Base-by-base conservation (phyloP, 2,113 vertebrate species). In the Lepidothrix coronata region DNA sequence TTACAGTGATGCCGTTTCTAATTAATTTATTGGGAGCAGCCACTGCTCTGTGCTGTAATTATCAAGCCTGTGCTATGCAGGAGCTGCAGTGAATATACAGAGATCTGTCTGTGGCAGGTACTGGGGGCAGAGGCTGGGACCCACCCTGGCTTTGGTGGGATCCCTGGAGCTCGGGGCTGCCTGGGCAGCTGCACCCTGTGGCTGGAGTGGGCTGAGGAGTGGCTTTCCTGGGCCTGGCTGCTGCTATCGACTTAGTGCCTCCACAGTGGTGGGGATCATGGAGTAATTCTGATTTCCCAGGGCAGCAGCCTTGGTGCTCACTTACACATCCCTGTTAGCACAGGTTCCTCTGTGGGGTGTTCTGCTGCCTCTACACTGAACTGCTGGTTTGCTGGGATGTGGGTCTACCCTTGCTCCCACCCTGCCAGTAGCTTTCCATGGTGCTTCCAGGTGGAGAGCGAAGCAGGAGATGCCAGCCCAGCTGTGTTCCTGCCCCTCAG, bases 11-110 rank as follows among this genome's bases (percentile, higher is more conserved):
- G 89, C 68, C 23, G 30, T 81, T 94, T 76, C 68, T 85, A 89
- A 88, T 88, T 74, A 81, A 91, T 96, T 91, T 94, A 77, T 89
- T 85, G 79, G 54, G 72, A 80, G 86, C 80, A 93, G 93, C 1
- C 5, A 31, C 68, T 88, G 92, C 78, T 88, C 81, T 71, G 70
- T 80, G 49, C 62, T 21, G 1, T 77, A 92, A 86, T 91, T 92
- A 90, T 73, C 9, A 31, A 88, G 87, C 89, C 77, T 52, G 59
- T 44, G 67, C 52, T 83, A 58, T 92, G 88, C 89, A 77, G 71
- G 86, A 94, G 79, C 43, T 25, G 71, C 72, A 63, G 72, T 73
- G 90, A 86, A 65, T 88, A 80, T 37, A 81, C 49, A 61, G 72
- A 85, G 59, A 41, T 23, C n/a, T 59, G 58, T 37, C n/a, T 37